Evolutionary conservation across 1,140 invertebrate genomes (phyloP), one percentile per base, ranked within the genome.

Genomic region (Heterodera carotae): DNA sequence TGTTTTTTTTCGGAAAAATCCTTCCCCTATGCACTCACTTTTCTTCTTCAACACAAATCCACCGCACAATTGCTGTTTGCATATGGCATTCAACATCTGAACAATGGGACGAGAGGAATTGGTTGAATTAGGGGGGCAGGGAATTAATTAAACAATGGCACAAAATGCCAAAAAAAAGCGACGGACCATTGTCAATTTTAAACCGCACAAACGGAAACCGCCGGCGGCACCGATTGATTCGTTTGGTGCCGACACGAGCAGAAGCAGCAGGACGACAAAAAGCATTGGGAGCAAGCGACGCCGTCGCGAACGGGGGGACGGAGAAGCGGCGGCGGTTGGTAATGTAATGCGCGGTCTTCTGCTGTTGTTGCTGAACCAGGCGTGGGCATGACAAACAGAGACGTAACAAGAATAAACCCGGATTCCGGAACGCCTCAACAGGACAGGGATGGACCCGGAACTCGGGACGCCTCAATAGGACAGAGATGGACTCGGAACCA

Each of bases 11-110:
- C n/a, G n/a, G n/a, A n/a, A n/a, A n/a, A n/a, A n/a, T n/a, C n/a
- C n/a, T n/a, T n/a, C n/a, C n/a, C n/a, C n/a, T n/a, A n/a, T n/a
- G n/a, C 43, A 72, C 34, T 29, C 48, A 72, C 70, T 73, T 36
- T 56, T 74, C 64, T 74, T 74, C 64, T 25, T n/a, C 27, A 74
- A 34, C 27, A 74, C 64, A 62, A 62, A 74, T 62, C 72, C 72
- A 18, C 72, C 72, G 36, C 72, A 74, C 39, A 74, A 62, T 34
- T 74, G 72, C 59, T 74, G 59, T 64, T 74, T 74, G 27, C 72
- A 74, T 6, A 74, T 74, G 33, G 72, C 72, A 36, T 74, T 74
- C n/a, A 74, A 59, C 64, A 64, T 74, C 48, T 56, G 48, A 56
- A 15, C 6, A 56, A 56, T 18, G 22, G 15, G 22, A 18, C 12